Evolutionary conservation across 2,888 invertebrate genomes (phyloP), one percentile per base, ranked within the genome.

Genomic region (Clitarchus hookeri): DNA sequence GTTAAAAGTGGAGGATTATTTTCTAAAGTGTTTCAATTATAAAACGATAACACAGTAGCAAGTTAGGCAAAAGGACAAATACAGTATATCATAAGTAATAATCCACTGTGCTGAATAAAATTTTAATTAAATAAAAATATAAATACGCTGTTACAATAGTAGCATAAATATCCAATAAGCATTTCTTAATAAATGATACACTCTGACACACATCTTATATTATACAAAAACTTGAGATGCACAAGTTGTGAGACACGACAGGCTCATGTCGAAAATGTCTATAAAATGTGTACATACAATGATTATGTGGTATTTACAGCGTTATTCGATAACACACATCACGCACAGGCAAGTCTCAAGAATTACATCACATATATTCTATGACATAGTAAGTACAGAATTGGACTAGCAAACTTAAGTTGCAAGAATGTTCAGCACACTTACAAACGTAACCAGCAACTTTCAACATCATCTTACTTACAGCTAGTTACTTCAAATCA

Each of bases 201-300:
- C n/a, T 65, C 65, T 65, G 65, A 65, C 16, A n/a, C 65, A 65
- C 65, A 65, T 65, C 65, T 65, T 65, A 11, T 53, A 16, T 53
- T 65, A n/a, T 65, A 65, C 65, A 65, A 65, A n/a, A 65, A 65
- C 65, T 65, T 65, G 65, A 65, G n/a, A 65, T 65, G 65, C 65
- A 23, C n/a, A 65, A 65, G 65, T 65, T 65, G 65, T 65, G n/a
- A n/a, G 65, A 65, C 65, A 65, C 16, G n/a, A 65, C n/a, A 65
- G 19, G 65, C n/a, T 65, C 65, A 65, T 65, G 65, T 65, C n/a
- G 1, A 82, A 26, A 36, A 82, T 82, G 26, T 26, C 44, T 82
- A 82, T 36, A 82, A 82, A 82, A 82, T 82, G 82, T 82, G 82
- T 82, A 82, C 36, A 27, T 44, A 27, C 36, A 27, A 82, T 82